Percentiles rank a stretch among this genome's conserved stretches.
phyloP scores from a whole-genome alignment of 2,888 invertebrate genomes.

The Cantharis rustica region DNA sequence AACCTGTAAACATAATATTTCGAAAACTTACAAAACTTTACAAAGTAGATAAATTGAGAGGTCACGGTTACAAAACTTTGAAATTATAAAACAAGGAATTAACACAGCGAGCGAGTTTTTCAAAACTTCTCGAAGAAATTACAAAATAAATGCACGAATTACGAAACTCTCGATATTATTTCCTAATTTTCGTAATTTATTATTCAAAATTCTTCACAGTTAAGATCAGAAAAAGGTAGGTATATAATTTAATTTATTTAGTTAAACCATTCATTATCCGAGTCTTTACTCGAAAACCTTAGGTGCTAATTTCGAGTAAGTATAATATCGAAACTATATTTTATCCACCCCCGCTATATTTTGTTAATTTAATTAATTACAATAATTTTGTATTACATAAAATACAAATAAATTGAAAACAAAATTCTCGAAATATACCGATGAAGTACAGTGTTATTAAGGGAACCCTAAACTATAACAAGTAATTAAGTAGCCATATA shows the following conservation, averaged over 20 bases:
- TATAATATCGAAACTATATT: too few species aligned
- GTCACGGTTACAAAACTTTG: not conserved
- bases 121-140: not conserved
- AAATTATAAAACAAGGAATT: not conserved
- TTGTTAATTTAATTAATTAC: too few species aligned
- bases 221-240: too few species aligned
- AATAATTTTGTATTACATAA: too few species aligned
- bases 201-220: not conserved
- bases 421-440: too few species aligned
- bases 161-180: not conserved
- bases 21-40: not conserved
- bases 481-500: not conserved
- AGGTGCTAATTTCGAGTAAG: too few species aligned
- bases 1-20: not conserved
- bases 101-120: not conserved
- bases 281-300: too few species aligned
- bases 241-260: too few species aligned
- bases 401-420: too few species aligned
- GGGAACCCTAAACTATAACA: too few species aligned
- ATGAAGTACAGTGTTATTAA: not conserved
- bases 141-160: not conserved
- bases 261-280: too few species aligned
- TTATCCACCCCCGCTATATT: too few species aligned
- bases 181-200: not conserved
- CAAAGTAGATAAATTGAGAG: not conserved